phyloP scores from a whole-genome alignment of 2,888 invertebrate species.

The Choristoneura rosaceana region DNA sequence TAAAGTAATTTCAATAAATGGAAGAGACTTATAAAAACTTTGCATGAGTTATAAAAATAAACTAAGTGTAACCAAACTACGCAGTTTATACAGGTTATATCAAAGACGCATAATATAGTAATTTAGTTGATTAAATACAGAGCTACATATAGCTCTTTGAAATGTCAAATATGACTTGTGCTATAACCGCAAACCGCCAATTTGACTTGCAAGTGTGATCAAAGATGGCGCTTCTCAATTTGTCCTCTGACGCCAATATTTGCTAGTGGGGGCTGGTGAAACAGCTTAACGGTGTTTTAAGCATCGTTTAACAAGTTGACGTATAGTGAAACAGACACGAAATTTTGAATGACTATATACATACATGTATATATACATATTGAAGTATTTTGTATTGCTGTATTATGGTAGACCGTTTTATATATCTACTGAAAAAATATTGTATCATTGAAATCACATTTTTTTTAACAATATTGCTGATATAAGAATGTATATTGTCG shows the following conservation, averaged over 20 bases:
- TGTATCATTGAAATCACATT: too few relatives aligned
- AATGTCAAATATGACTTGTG: conserved; percentile 25
- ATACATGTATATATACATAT: too few relatives aligned
- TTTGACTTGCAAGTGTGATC: conserved; percentile 61
- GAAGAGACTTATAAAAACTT: too few relatives aligned
- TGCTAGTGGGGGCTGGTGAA: conserved; percentile 46
- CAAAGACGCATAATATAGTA: conserved; percentile 14
- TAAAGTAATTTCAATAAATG: too few relatives aligned
- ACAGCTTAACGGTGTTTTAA: conserved; percentile 7
- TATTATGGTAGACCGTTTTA: too few relatives aligned
- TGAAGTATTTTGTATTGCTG: too few relatives aligned
- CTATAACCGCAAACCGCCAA: conserved; percentile 66
- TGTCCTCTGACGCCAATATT: conserved; percentile 54
- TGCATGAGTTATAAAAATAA: neutral
- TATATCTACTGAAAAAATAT: too few relatives aligned
- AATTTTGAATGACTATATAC: too few relatives aligned
- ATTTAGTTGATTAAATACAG: conserved; percentile 24
- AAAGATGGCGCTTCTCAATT: conserved; percentile 58
- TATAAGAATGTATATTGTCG: too few relatives aligned
- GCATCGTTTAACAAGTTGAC: neutral
- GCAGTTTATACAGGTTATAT: neutral
- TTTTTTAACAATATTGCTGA: too few relatives aligned
- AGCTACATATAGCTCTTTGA: conserved; percentile 7
- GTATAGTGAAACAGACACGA: neutral
- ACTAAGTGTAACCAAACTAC: neutral